Percentiles rank a stretch among this genome's conserved stretches.
Conservation (phyloP, 2,113 vertebrate genomes). For the Mobula hypostoma region DNA sequence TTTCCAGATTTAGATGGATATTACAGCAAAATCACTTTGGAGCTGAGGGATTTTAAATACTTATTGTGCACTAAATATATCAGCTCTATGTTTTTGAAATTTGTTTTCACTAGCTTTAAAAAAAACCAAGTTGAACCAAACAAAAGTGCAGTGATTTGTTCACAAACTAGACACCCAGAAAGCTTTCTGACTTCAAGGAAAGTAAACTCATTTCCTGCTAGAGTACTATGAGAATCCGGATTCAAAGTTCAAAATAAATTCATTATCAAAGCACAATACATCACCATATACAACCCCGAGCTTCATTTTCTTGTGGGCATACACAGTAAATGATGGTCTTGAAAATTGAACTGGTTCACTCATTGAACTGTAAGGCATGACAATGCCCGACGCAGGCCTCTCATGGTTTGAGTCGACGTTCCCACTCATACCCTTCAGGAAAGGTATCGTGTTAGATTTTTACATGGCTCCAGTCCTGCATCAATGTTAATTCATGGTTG, state of each 20-base stretch:
- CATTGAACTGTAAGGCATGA: too few relatives aligned
- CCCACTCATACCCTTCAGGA: not conserved
- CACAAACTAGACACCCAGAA: not conserved
- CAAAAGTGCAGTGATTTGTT: not conserved
- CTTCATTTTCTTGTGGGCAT: too few relatives aligned
- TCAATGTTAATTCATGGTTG: too few relatives aligned
- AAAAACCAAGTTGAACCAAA: not conserved
- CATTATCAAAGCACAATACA: too few relatives aligned
- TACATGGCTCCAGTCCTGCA: not conserved
- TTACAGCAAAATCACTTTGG: not conserved
- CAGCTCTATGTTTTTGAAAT: too few relatives aligned
- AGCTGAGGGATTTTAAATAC: not conserved
- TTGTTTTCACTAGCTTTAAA: too few relatives aligned
- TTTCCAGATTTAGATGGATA: not conserved
- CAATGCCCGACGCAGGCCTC: too few relatives aligned
- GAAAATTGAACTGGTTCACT: too few relatives aligned
- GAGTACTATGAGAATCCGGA: not conserved
- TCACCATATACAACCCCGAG: too few relatives aligned
- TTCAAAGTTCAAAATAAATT: not conserved
- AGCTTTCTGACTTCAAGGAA: not conserved
- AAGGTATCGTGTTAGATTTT: not conserved
- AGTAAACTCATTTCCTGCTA: not conserved
- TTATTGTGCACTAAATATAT: too few relatives aligned
- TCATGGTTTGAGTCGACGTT: too few relatives aligned
- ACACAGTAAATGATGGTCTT: too few relatives aligned